Conservation (phyloP, 2,113 vertebrate species). For the Aleadryas rufinucha region DNA sequence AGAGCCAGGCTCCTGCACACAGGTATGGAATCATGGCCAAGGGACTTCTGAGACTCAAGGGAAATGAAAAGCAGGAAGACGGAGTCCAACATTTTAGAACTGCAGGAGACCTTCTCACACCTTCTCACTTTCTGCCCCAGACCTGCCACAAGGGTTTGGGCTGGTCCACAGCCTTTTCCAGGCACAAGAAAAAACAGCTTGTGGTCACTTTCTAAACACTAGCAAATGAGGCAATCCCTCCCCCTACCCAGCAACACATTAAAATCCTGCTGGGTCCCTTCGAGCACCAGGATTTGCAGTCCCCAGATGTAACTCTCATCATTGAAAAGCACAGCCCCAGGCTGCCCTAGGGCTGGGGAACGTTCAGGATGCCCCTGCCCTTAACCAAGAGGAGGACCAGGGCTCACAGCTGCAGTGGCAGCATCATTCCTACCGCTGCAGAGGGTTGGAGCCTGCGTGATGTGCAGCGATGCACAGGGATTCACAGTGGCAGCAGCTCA, state of each 20-base stretch:
- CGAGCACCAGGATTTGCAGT: neutral
- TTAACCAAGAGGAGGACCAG: neutral
- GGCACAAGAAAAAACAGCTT: neutral
- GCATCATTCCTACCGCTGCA: neutral
- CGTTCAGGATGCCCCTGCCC: neutral
- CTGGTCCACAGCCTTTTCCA: neutral
- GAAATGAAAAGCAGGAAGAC: neutral
- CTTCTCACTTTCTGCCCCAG: neutral
- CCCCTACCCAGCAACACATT: neutral
- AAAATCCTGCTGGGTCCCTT: neutral
- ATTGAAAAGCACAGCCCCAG: neutral
- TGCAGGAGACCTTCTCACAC: neutral
- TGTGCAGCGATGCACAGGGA: neutral
- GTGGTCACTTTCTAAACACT: neutral
- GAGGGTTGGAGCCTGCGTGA: neutral
- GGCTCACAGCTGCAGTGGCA: neutral
- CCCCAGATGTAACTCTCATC: neutral
- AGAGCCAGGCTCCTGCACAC: neutral
- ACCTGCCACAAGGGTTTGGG: neutral
- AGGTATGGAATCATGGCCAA: neutral
- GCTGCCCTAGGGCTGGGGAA: neutral
- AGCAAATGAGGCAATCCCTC: neutral
- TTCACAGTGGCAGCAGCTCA: constrained; percentile 32
- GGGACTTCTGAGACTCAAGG: neutral
- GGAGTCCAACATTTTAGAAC: neutral